A percentile compares a stretch with the other conserved stretches of the same genome.
Conservation (phyloP, 2,888 invertebrate genomes). For the Ephialtes manifestator region DNA sequence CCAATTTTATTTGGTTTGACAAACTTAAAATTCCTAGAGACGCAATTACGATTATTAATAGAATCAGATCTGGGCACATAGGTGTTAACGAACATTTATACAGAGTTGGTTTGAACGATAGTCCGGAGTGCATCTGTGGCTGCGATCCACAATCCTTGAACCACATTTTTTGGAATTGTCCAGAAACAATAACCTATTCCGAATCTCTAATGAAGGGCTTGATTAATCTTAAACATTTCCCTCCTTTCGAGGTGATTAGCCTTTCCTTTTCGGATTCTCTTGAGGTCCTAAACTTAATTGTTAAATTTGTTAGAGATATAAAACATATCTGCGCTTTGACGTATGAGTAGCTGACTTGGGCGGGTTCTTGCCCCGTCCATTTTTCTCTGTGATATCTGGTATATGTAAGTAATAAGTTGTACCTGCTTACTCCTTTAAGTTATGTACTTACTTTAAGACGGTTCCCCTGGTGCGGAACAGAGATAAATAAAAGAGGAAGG, state of each 20-base stretch:
- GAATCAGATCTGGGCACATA: slow-evolving; percentile 24
- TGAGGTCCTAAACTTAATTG: not conserved
- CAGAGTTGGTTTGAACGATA: slow-evolving; percentile 7
- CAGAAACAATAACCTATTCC: not conserved
- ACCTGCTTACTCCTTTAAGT: too few species aligned
- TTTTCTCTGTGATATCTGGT: too few species aligned
- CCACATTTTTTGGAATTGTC: slow-evolving; percentile 21
- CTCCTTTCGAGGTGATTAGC: slow-evolving; percentile 16
- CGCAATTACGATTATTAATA: not conserved
- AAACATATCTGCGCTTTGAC: not conserved
- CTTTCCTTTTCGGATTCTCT: not conserved
- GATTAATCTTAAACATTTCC: not conserved
- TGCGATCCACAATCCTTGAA: not conserved
- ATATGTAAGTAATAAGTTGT: too few species aligned
- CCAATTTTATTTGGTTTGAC: not conserved
- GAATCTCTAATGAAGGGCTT: not conserved
- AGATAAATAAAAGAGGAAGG: too few species aligned
- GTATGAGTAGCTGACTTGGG: not conserved
- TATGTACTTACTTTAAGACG: too few species aligned
- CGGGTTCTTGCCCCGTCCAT: not conserved
- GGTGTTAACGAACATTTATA: slow-evolving; percentile 7
- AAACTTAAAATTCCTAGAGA: not conserved
- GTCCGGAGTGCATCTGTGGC: slow-evolving; percentile 5
- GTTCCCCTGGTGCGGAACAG: too few species aligned
- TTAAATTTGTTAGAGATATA: not conserved